phyloP scores from a whole-genome alignment of 2,113 vertebrate species.

The Tragelaphus imberbis region DNA sequence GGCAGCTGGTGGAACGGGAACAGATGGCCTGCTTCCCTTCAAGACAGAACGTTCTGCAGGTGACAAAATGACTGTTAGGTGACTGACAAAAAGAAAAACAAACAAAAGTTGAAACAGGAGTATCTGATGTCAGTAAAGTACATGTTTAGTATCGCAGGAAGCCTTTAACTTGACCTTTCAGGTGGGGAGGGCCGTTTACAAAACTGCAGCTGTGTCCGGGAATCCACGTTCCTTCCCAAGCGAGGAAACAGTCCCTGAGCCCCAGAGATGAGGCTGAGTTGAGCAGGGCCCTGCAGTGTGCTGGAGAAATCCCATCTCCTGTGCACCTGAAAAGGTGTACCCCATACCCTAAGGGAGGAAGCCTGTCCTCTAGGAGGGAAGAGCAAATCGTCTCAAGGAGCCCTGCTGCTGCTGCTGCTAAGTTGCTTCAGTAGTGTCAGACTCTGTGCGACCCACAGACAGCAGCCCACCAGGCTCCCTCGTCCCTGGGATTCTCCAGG shows the following conservation, averaged over 20 bases:
- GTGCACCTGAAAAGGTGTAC: not conserved
- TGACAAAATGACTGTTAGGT: conserved; percentile 49
- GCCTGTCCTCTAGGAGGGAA: not conserved
- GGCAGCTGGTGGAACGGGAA: conserved; percentile 35
- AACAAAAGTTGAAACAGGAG: conserved; percentile 24
- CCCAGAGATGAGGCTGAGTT: not conserved
- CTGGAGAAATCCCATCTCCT: not conserved
- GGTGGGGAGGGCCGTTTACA: not conserved
- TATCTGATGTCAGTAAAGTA: not conserved
- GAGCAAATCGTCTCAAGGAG: not conserved
- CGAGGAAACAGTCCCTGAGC: not conserved
- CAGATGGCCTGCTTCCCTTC: conserved; percentile 53
- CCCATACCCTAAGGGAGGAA: not conserved
- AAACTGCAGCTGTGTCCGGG: not conserved
- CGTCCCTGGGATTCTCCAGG: too few species aligned
- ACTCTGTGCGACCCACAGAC: too few species aligned
- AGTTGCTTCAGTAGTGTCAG: too few species aligned
- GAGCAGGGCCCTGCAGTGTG: fast-evolving
- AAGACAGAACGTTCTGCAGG: conserved; percentile 59
- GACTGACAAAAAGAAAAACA: conserved; percentile 50
- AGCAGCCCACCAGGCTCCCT: too few species aligned
- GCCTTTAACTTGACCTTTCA: not conserved
- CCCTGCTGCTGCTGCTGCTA: too few species aligned
- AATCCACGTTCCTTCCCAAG: not conserved
- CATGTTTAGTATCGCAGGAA: not conserved